phyloP scores from a whole-genome alignment of 1,140 invertebrate genomes.

The Eulimnadia texana region DNA sequence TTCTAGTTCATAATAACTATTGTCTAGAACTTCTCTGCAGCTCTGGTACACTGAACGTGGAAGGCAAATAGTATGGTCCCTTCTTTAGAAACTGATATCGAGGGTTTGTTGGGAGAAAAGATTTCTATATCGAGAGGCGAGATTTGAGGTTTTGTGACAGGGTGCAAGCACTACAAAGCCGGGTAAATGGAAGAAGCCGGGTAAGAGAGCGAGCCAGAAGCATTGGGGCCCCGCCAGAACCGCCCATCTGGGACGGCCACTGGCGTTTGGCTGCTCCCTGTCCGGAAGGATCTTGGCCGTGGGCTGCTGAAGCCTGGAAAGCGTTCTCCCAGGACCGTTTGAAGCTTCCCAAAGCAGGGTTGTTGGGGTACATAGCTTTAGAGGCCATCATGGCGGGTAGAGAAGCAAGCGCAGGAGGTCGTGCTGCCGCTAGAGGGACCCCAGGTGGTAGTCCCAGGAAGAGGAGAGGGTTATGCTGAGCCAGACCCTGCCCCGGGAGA shows the following conservation, averaged over 20 bases:
- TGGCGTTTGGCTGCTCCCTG: conserved; percentile 8
- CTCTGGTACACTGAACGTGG: too few relatives aligned
- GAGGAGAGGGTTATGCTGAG: conserved; percentile 11
- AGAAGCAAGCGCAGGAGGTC: conserved; percentile 18
- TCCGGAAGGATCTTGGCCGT: background rate
- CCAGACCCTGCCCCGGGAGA: background rate
- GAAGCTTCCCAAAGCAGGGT: conserved; percentile 25
- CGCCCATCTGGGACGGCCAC: conserved; percentile 17
- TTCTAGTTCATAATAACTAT: too few relatives aligned
- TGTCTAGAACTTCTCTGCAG: too few relatives aligned
- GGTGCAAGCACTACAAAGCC: conserved; percentile 8
- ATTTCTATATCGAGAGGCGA: too few relatives aligned
- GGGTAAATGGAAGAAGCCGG: conserved; percentile 13
- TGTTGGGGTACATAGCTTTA: conserved; percentile 18
- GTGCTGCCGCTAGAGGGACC: conserved; percentile 18
- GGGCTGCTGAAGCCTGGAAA: conserved; percentile 23
- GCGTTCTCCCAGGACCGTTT: conserved; percentile 32
- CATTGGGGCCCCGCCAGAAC: conserved; percentile 20
- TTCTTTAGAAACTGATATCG: background rate
- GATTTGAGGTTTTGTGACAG: background rate
- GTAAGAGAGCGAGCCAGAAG: conserved; percentile 5
- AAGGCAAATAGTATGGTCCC: too few relatives aligned
- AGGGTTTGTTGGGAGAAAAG: background rate
- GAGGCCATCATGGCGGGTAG: conserved; percentile 16
- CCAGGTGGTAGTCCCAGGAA: conserved; percentile 16